Base-by-base conservation (phyloP, 2,797 vertebrate genomes). In the Cryptoblepharus egeriae region DNA sequence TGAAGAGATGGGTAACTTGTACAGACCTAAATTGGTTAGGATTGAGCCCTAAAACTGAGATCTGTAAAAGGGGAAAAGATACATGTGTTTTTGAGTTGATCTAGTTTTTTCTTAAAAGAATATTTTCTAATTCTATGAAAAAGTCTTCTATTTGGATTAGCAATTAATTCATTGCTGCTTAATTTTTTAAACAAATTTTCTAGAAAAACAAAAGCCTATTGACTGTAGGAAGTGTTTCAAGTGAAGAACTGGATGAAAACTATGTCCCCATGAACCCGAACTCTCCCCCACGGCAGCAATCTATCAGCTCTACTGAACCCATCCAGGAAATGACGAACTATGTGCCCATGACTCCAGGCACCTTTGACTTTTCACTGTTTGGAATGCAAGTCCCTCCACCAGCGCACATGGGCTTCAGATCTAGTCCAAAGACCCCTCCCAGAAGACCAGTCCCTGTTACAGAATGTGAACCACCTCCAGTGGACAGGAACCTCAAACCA, bases 241-340 rank as follows among this genome's bases (percentile, higher is more conserved):
- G 95, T 78, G 99, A 99, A 92, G 99, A 99, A 93, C 91, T 98
- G 77, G 97, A 99, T 93, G 98, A 99, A 96, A 99, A 99, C 96
- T 99, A 99, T 26, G 98, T 99, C 65, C 98, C 98, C 37, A 99
- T 99, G 99, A 98, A 97, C 80, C 97, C 97, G 91, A 99, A 98
- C 94, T 99, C 99, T 30, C 98, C 98, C 0, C 98, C 98, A 26
- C 97, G 98, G 87, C 97, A 98, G 80, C 98, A 97, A 93, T 98
- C 98, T 55, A 96, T 97, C 95, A 98, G 97, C 93, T 96, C 98
- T 85, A 95, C 97, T 1, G 98, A 99, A 93, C 96, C 97, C 57
- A 96, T 97, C 81, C 97, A 97, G 81, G 98, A 99, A 93, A 95
- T 98, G 81, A 81, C 72, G 63, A 99, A 99, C 95, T 99, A 99